Base-by-base conservation (phyloP, 1,140 invertebrate species). In the Anastatus disparis region DNA sequence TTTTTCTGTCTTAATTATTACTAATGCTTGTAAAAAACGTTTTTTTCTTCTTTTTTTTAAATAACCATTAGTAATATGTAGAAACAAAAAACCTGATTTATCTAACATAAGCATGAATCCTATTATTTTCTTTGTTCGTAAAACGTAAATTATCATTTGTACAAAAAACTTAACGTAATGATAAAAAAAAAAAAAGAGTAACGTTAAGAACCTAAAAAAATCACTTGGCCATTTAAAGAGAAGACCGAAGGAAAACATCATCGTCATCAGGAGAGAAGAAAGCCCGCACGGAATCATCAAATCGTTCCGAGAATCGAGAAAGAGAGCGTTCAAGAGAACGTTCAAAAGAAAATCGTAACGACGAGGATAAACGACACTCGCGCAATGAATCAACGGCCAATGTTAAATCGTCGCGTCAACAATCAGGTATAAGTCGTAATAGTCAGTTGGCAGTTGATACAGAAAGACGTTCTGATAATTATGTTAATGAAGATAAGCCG, bases 181-280 rank as follows among this genome's bases (percentile, higher is more conserved):
- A n/a, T n/a, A n/a, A n/a, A n/a, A n/a, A n/a, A n/a, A n/a, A n/a
- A n/a, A n/a, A n/a, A n/a, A n/a, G n/a, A n/a, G n/a, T n/a, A n/a
- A n/a, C n/a, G n/a, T n/a, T n/a, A n/a, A n/a, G n/a, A n/a, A n/a
- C n/a, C n/a, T n/a, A n/a, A n/a, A n/a, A n/a, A n/a, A n/a, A n/a
- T n/a, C n/a, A n/a, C n/a, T n/a, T n/a, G n/a, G n/a, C n/a, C n/a
- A n/a, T n/a, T 70, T 70, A 12, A 63, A 70, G 68, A 64, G 68
- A 64, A 52, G 68, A 70, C 22, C 68, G 68, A 27, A 50, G 68
- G 15, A 70, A 70, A 31, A 17, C 61, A 13, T n/a, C n/a, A n/a
- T n/a, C n/a, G n/a, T n/a, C n/a, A n/a, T 63, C 67, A 3, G 40
- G 31, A 3, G 61, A 70, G 31, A 64, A 70, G 61, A 64, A 56